These are phyloP conservation scores for Lochmaea capreae DNA, from an alignment of 2,888 invertebrate genomes.

Conservation along the genomic window DNA sequence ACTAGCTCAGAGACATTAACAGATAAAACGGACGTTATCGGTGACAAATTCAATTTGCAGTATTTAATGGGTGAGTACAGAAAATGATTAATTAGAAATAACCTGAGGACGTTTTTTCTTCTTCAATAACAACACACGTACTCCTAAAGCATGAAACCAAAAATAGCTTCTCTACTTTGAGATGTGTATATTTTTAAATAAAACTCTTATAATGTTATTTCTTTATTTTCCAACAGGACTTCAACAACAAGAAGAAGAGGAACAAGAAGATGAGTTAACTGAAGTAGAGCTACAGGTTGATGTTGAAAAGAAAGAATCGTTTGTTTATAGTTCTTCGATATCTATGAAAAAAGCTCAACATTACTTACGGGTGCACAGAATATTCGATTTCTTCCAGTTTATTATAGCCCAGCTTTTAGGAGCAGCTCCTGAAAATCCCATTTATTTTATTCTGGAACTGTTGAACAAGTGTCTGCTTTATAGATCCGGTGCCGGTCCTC, in stretches of 20 bases:
- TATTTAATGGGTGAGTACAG: slow-evolving; percentile 57
- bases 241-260: slow-evolving; percentile 38
- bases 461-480: slow-evolving; percentile 66
- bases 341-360: slow-evolving; percentile 60
- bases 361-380: slow-evolving; percentile 63
- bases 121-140: no score
- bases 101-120: no score
- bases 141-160: no score
- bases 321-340: slow-evolving; percentile 47
- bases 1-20: slow-evolving; percentile 44
- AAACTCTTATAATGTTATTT: not conserved
- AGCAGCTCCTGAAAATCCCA: slow-evolving; percentile 63
- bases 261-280: slow-evolving; percentile 19
- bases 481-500: slow-evolving; percentile 63
- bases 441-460: slow-evolving; percentile 64
- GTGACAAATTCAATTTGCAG: slow-evolving; percentile 46
- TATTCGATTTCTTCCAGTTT: slow-evolving; percentile 66
- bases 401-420: slow-evolving; percentile 65
- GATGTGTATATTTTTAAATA: no score
- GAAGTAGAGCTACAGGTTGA: slow-evolving; percentile 27
- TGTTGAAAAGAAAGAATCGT: slow-evolving; percentile 40
- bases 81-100: not conserved
- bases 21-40: slow-evolving; percentile 9
- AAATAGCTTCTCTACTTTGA: no score
- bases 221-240: slow-evolving; percentile 18